Evolutionary conservation across 2,888 invertebrate genomes (phyloP), one percentile per base, ranked within the genome.

Genomic region (Mallateleia sp.): DNA sequence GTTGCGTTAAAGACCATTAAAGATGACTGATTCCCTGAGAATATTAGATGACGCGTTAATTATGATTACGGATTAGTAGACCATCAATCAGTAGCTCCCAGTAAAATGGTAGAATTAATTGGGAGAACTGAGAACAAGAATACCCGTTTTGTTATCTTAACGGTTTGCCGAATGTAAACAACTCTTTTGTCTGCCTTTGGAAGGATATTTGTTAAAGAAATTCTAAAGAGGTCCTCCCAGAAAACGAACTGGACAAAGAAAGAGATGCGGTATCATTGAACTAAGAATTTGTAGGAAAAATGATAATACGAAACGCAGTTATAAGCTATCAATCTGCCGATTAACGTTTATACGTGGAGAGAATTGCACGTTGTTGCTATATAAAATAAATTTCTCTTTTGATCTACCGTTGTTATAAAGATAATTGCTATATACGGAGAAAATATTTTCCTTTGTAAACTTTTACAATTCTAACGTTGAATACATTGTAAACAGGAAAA

Each of bases 311-410:
- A 66, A 56, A 50, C 54, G 22, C 11, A 20, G 20, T 8, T 24
- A 45, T 42, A 54, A 54, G n/a, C 11, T 22, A 34, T 24, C 24
- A 28, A 22, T 24, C 9, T 20, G 47, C 58, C 52, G 38, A 60
- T 62, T 62, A 74, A 25, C 18, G 15, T 60, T 32, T 9, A 22
- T 15, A n/a, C 24, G 22, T 14, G 8, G 28, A 28, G 0, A 32
- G 20, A 60, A 45, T 42, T 15, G 20, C 24, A 52, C 24, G 38
- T 18, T 4, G 42, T 22, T 56, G 45, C 47, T 24, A 50, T 15
- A 69, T 52, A 74, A 74, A 62, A 62, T 50, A 62, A 74, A 74
- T 52, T 74, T 62, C 62, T 74, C 74, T 62, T 74, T 50, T 32
- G 52, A 34, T 62, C 50, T 25, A 52, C 5, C 38, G 58, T 58